These are phyloP conservation scores for Scolopax mira DNA, from an alignment of 2,113 vertebrate genomes.

Conservation along the genomic window DNA sequence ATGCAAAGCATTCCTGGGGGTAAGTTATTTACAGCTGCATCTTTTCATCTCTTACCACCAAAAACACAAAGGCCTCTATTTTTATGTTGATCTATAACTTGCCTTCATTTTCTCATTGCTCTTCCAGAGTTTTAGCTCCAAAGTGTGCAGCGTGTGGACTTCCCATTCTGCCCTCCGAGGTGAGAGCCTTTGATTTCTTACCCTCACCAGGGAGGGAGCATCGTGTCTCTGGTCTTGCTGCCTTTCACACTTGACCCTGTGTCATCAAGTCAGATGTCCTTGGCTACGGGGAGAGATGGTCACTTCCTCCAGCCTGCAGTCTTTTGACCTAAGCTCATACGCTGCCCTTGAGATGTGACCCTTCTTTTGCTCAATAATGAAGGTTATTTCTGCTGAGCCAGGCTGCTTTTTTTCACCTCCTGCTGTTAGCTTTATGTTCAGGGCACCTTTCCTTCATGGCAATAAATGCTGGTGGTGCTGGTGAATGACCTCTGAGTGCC, in stretches of 20 bases:
- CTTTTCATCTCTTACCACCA: not conserved
- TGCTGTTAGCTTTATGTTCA: not conserved
- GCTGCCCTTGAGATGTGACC: not conserved
- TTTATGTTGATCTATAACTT: not conserved
- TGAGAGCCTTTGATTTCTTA: slow-evolving; percentile 64
- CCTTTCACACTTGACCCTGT: not conserved
- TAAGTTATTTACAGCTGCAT: not conserved
- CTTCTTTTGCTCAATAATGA: not conserved
- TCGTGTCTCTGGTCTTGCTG: not conserved
- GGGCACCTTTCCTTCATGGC: not conserved
- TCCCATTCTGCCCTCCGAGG: slow-evolving; percentile 92
- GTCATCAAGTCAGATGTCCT: accelerated
- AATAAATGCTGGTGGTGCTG: not conserved
- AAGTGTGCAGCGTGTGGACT: slow-evolving; percentile 93
- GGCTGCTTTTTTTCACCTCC: not conserved
- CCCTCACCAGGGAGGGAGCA: accelerated
- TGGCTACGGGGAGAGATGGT: not conserved
- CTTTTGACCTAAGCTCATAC: not conserved
- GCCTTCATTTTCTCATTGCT: not conserved
- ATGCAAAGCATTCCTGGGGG: not conserved
- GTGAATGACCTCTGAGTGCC: not conserved
- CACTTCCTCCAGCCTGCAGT: accelerated
- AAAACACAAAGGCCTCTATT: not conserved
- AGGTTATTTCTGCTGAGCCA: not conserved
- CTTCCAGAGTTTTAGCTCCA: slow-evolving; percentile 88